Evolutionary conservation across 2,888 invertebrate genomes (phyloP).

Genomic region (Yponomeuta sedellus): DNA sequence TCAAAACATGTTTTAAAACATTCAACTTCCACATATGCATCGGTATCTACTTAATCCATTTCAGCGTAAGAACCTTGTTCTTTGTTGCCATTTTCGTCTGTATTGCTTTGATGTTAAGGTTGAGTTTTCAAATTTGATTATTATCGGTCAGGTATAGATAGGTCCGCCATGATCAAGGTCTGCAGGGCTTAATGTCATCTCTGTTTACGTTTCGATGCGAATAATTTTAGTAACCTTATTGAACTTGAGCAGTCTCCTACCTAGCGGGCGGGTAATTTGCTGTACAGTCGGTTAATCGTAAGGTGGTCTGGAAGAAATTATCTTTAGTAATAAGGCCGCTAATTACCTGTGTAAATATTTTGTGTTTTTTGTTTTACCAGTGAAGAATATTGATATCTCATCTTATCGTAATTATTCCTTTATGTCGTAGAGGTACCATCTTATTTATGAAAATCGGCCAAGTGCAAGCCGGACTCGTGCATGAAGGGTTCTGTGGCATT

Average conservation of each 20-base stretch:
- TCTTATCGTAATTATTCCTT: no score
- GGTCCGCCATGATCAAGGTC: constrained; percentile 60
- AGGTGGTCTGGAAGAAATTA: no score
- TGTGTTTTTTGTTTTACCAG: no score
- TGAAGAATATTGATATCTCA: no score
- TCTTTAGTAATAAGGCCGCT: no score
- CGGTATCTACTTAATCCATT: constrained; percentile 10
- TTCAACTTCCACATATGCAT: constrained; percentile 38
- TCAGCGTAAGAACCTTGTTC: not conserved
- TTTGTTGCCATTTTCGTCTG: not conserved
- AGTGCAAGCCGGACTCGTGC: no score
- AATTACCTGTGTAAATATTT: no score
- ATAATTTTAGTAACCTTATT: not conserved
- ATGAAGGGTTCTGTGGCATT: no score
- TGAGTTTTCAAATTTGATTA: not conserved
- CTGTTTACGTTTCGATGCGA: constrained; percentile 53
- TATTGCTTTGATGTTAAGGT: not conserved
- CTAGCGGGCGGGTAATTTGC: not conserved
- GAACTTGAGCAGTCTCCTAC: not conserved
- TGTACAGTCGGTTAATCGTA: no score
- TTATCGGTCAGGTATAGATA: constrained; percentile 33
- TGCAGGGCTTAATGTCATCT: constrained; percentile 67
- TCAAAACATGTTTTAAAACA: constrained; percentile 57
- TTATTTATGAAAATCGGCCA: no score
- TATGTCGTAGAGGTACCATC: no score